A percentile compares a stretch with the other conserved stretches of the same genome.
phyloP scores from a whole-genome alignment of 2,113 vertebrate genomes.

The Bos taurus region DNA sequence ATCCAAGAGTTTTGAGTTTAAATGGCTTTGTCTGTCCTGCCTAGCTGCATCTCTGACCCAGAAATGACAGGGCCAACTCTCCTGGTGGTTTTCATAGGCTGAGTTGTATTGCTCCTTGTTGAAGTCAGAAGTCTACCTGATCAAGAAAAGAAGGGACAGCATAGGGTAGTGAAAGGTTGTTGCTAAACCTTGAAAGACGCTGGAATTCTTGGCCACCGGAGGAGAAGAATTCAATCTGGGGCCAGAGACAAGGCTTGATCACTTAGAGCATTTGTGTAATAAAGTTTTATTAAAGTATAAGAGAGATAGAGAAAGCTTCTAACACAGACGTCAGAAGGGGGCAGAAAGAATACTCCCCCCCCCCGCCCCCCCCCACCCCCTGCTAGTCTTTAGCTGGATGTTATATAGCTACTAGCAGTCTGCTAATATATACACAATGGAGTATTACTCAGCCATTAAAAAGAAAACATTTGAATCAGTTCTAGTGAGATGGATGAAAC shows the following conservation, averaged over 20 bases:
- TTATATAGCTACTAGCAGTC: background rate
- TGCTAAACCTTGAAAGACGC: rapidly evolving
- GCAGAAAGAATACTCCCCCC: background rate
- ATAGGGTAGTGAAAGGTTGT: background rate
- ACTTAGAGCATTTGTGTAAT: background rate
- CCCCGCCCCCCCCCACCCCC: too few relatives aligned
- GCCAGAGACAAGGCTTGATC: background rate
- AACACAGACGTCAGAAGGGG: background rate
- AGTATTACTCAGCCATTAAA: too few relatives aligned
- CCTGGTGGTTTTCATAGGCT: background rate
- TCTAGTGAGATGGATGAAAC: too few relatives aligned
- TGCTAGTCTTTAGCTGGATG: background rate
- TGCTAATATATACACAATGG: background rate
- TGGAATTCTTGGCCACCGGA: background rate
- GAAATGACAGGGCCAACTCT: background rate
- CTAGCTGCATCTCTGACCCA: background rate
- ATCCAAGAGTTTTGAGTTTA: background rate
- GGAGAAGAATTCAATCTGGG: background rate
- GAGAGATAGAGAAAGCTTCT: background rate
- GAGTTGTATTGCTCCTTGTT: background rate
- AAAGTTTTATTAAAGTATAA: background rate
- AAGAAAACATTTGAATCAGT: too few relatives aligned
- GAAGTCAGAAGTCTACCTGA: background rate
- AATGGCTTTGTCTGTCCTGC: background rate
- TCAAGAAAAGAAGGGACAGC: background rate